Evolutionary conservation across 2,797 vertebrate species (phyloP).

Genomic region (Emys orbicularis): DNA sequence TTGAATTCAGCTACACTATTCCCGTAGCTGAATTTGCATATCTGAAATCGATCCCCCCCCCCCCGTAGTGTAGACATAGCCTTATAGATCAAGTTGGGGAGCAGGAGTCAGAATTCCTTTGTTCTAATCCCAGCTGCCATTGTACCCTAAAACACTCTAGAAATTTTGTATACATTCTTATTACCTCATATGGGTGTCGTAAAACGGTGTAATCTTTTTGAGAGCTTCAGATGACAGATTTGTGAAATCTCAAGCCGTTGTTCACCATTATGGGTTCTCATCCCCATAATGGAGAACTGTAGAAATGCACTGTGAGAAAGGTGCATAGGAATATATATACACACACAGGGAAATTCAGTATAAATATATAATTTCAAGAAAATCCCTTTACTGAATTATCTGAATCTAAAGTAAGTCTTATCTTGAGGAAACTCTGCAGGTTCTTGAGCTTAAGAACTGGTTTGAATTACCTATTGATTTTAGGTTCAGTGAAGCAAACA

Average conservation of each 20-base stretch:
- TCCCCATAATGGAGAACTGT: accelerated
- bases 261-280: constrained; percentile 1
- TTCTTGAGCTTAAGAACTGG: background rate
- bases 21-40: too few relatives aligned
- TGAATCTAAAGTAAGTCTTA: background rate
- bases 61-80: too few relatives aligned
- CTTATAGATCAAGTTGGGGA: background rate
- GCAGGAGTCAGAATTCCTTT: background rate
- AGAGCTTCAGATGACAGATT: background rate
- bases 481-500: background rate
- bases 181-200: background rate
- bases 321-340: accelerated
- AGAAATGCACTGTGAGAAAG: background rate
- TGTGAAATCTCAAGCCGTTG: background rate
- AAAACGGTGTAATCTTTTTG: background rate
- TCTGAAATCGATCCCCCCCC: too few relatives aligned
- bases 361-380: background rate
- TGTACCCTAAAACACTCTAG: background rate
- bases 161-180: background rate
- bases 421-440: background rate
- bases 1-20: too few relatives aligned
- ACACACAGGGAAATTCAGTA: background rate
- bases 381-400: background rate
- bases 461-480: background rate
- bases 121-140: background rate